Evolutionary conservation across 1,140 invertebrate species (phyloP).

Genomic region (Reticulitermes speratus): DNA sequence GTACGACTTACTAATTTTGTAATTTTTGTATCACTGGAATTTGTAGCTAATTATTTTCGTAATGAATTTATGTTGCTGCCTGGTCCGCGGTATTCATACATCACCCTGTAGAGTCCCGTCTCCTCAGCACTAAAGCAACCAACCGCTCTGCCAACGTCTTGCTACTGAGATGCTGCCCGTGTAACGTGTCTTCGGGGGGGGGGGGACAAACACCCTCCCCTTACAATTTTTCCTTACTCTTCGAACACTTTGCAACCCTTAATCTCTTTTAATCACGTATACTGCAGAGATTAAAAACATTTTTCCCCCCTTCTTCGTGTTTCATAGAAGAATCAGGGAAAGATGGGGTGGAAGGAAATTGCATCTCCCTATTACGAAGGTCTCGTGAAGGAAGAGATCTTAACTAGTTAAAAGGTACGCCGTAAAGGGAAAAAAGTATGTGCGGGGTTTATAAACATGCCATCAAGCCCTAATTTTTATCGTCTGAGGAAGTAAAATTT

Average conservation of each 20-base stretch:
- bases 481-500: background rate
- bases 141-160: background rate
- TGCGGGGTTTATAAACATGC: slow-evolving; percentile 1
- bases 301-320: slow-evolving; percentile 27
- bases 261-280: slow-evolving; percentile 32
- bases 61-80: no score
- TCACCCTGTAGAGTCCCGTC: no score
- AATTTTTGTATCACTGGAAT: no score
- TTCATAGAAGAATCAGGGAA: background rate
- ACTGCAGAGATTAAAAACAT: slow-evolving; percentile 27
- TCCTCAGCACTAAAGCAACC: no score
- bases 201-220: background rate
- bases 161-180: background rate
- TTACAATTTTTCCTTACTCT: background rate
- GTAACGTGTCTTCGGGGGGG: background rate
- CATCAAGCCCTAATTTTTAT: slow-evolving; percentile 1
- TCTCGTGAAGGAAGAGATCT: background rate
- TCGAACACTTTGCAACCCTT: slow-evolving; percentile 27
- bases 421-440: background rate
- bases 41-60: no score
- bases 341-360: background rate
- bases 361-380: background rate
- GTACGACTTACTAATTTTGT: no score
- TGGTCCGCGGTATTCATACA: no score
- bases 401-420: slow-evolving; percentile 26